These are phyloP conservation scores for Cerceris rybyensis DNA, from an alignment of 2,888 invertebrate species.

Conservation along the genomic window DNA sequence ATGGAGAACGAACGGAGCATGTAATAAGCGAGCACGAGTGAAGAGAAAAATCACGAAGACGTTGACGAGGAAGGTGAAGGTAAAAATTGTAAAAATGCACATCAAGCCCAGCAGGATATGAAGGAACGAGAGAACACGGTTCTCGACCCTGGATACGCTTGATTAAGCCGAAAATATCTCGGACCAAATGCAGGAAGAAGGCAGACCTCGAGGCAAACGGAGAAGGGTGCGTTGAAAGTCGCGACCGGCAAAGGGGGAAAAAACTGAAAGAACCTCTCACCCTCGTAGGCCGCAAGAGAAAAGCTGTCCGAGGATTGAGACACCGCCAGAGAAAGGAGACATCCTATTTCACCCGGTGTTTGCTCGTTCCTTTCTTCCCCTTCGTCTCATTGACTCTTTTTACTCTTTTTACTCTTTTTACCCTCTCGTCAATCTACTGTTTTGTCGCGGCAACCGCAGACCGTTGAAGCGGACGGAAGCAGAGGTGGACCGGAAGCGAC, in stretches of 20 bases:
- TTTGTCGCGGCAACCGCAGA: conserved; percentile 27
- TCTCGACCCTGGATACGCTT: conserved; percentile 44
- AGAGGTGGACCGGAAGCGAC: not conserved
- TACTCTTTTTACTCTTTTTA: conserved; percentile 26
- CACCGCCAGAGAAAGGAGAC: conserved; percentile 12
- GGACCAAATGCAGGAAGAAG: conserved; percentile 5
- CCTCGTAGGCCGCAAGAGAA: conserved; percentile 26
- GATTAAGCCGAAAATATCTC: conserved; percentile 66
- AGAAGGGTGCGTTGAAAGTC: not conserved
- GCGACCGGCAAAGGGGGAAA: not conserved
- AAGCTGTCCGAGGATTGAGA: conserved; percentile 31
- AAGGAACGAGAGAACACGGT: conserved; percentile 36
- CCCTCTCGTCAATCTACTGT: conserved; percentile 33
- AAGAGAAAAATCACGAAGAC: not conserved
- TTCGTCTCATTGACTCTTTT: not conserved
- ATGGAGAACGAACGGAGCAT: not conserved
- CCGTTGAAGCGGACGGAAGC: not conserved
- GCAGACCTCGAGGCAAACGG: not conserved
- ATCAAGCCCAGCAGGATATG: not conserved
- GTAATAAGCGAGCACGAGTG: not conserved
- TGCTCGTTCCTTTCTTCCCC: conserved; percentile 35
- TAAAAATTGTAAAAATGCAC: conserved; percentile 2
- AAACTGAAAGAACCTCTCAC: conserved; percentile 5
- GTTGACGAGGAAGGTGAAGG: not conserved
- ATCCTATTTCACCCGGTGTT: conserved; percentile 43